These are phyloP conservation scores for Netelia melanura DNA, from an alignment of 2,888 invertebrate genomes.

Conservation along the genomic window DNA sequence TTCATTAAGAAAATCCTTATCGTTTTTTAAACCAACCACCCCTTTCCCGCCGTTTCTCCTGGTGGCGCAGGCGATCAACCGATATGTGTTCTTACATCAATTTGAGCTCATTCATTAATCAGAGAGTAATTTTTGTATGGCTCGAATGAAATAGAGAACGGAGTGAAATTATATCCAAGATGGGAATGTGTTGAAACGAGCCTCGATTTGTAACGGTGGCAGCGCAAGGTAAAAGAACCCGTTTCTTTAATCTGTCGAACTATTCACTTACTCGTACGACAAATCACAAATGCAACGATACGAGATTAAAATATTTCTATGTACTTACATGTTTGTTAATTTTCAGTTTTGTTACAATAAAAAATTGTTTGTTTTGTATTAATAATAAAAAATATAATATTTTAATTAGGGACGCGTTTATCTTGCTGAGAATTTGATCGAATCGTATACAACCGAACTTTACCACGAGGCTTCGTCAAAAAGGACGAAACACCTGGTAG, in stretches of 20 bases:
- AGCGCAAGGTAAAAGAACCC: neutral
- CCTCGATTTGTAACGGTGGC: neutral
- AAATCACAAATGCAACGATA: no score
- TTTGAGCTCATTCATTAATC: constrained; percentile 63
- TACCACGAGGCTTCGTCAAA: neutral
- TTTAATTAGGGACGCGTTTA: no score
- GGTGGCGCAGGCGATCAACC: neutral
- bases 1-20: constrained; percentile 64
- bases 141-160: constrained; percentile 1
- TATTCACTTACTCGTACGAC: no score
- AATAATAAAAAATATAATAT: no score
- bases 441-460: no score
- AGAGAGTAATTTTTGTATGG: constrained; percentile 42
- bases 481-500: no score
- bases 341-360: no score
- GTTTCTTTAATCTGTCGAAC: no score
- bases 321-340: no score
- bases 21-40: constrained; percentile 28
- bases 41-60: neutral
- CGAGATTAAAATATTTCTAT: no score
- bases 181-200: neutral
- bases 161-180: neutral
- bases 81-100: constrained; percentile 43
- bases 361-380: no score
- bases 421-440: no score